Evolutionary conservation across 2,888 invertebrate genomes (phyloP), one percentile per base, ranked within the genome.

Genomic region (Eilema caniola): DNA sequence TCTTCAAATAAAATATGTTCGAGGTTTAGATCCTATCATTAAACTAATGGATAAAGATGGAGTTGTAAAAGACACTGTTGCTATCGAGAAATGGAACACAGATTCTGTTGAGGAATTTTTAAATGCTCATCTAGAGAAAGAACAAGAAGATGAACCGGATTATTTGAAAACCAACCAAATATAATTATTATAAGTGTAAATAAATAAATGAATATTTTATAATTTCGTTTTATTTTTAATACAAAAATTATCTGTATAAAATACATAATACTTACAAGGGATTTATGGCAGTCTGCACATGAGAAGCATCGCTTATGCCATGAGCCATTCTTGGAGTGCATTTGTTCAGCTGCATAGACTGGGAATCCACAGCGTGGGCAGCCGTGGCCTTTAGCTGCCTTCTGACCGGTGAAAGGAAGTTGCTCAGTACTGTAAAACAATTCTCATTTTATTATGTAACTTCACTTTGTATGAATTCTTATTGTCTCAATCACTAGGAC

Each of bases 71-170:
- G 99, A 99, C 89, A 97, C 98, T 28, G 96, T 99, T 37, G 99
- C 99, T 67, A 99, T 99, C 87, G 99, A 99, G 84, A 99, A 99
- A 89, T 99, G 99, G 99, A 98, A 99, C 91, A 99, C 99, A 0
- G 99, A 99, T 92, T 98, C 99, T 0, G 98, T 99, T 4, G 98
- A 99, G 89, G 99, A 99, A 91, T 99, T 99, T 94, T 96, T 99
- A 80, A 97, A 97, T 81, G 98, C 98, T 53, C 98, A 99, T 96
- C 96, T 99, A 78, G 96, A 96, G 41, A 96, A 96, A 69, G 95
- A 95, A 75, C 95, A 95, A 60, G 96, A 96, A 67, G 96, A 96
- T 77, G 94, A 95, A 75, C 90, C 85, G 59, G 95, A 96, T 87
- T 96, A 96, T 93, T 95, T 96, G 86, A 96, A 94, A 89, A 96